Percentiles rank a stretch among this genome's conserved stretches.
phyloP scores from a whole-genome alignment of 2,888 invertebrate genomes.

The Cylloceria caligata region DNA sequence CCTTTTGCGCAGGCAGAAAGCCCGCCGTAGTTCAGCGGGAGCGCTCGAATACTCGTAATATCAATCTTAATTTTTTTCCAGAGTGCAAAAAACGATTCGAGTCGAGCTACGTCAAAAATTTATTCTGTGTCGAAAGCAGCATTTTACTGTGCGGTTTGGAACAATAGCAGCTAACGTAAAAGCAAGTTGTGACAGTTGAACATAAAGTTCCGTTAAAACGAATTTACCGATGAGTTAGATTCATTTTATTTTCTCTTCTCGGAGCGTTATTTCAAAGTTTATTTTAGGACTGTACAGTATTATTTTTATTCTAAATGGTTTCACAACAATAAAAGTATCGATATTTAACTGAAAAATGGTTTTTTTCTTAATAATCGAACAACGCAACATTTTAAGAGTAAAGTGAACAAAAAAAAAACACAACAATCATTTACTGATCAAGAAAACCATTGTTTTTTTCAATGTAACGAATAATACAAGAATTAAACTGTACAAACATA shows the following conservation, averaged over 20 bases:
- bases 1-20: background rate
- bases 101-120: background rate
- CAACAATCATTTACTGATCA: background rate
- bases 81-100: slow-evolving; percentile 15
- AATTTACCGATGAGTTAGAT: background rate
- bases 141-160: background rate
- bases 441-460: too few relatives aligned
- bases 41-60: background rate
- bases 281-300: background rate
- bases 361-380: background rate
- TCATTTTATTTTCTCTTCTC: background rate
- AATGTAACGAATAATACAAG: too few relatives aligned
- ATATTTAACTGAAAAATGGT: background rate
- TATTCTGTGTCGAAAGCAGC: background rate
- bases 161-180: background rate
- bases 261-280: background rate
- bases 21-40: background rate
- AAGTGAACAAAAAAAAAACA: background rate
- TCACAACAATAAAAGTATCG: background rate
- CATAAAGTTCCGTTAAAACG: slow-evolving; percentile 3
- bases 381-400: background rate
- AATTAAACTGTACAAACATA: too few relatives aligned
- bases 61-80: slow-evolving; percentile 24
- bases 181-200: slow-evolving; percentile 5
- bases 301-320: background rate